Evolutionary conservation across 2,797 vertebrate genomes (phyloP).

Genomic region (Apogon talboti): DNA sequence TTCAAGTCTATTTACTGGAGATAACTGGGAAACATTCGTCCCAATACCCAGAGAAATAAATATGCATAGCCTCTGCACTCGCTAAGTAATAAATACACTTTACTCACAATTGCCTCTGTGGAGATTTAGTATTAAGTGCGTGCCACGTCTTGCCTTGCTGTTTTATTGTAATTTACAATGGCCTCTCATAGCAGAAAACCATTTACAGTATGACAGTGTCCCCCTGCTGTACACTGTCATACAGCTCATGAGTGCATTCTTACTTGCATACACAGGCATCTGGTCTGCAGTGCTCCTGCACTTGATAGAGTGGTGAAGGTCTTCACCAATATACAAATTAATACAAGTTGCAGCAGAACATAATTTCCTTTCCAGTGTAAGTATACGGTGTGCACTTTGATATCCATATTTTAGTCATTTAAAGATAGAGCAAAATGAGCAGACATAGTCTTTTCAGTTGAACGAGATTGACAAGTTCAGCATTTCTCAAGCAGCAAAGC

Average conservation of each 20-base stretch:
- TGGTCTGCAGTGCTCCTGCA: conserved; percentile 46
- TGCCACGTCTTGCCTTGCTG: conserved; percentile 50
- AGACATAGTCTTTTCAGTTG: conserved; percentile 53
- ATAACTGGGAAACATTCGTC: conserved; percentile 43
- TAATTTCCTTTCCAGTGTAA: conserved; percentile 57
- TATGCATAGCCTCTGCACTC: conserved; percentile 68
- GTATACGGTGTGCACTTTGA: conserved; percentile 23
- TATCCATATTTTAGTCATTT: conserved; percentile 57
- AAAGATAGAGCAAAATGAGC: conserved; percentile 62
- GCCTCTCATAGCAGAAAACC: conserved; percentile 55
- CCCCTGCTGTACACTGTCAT: background rate
- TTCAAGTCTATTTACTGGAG: conserved; percentile 51
- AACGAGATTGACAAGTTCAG: conserved; percentile 68
- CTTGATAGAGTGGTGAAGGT: conserved; percentile 46
- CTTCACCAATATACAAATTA: conserved; percentile 18
- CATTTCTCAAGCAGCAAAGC: conserved; percentile 60
- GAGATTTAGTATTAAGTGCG: conserved; percentile 66
- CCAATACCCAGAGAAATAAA: conserved; percentile 50
- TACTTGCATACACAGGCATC: conserved; percentile 37
- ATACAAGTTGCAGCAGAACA: conserved; percentile 36
- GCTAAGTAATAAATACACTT: conserved; percentile 74
- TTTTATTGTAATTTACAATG: conserved; percentile 79
- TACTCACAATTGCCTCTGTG: conserved; percentile 78
- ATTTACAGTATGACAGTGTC: conserved; percentile 4
- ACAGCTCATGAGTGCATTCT: conserved; percentile 44